Conservation (phyloP, 2,888 invertebrate species). For the Euproctis similis region DNA sequence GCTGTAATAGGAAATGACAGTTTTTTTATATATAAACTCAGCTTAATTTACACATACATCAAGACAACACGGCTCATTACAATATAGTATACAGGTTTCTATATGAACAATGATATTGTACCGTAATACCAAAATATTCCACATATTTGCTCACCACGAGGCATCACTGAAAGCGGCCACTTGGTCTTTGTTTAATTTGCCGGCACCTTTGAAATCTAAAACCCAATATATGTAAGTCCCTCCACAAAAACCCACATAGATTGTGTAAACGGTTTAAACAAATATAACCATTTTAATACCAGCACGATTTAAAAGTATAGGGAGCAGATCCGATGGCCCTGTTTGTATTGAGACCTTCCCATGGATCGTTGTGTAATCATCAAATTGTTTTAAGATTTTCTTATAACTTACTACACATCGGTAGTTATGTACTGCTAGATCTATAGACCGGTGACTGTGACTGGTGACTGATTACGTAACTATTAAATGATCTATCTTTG, state of each 20-base stretch:
- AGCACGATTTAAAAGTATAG: conserved; percentile 67
- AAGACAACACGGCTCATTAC: conserved; percentile 39
- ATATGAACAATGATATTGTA: conserved; percentile 55
- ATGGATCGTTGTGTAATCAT: conserved; percentile 38
- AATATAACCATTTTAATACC: conserved; percentile 63
- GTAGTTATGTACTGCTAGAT: too few species aligned
- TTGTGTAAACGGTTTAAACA: conserved; percentile 57
- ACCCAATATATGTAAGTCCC: conserved; percentile 71
- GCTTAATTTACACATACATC: conserved; percentile 1
- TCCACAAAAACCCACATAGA: conserved; percentile 68
- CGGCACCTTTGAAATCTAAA: conserved; percentile 74
- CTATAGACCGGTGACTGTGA: too few species aligned
- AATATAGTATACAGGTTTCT: conserved; percentile 30
- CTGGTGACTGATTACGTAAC: too few species aligned
- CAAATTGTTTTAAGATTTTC: conserved; percentile 21
- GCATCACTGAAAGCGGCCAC: conserved; percentile 53
- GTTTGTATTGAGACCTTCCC: conserved; percentile 46
- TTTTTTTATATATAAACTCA: not conserved
- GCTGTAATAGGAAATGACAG: too few species aligned
- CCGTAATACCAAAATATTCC: conserved; percentile 51
- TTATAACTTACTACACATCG: too few species aligned
- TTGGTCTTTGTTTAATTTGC: conserved; percentile 57
- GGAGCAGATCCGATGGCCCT: conserved; percentile 57
- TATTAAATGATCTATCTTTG: too few species aligned
- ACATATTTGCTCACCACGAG: conserved; percentile 61